Conservation (phyloP, 2,888 invertebrate species). For the Sminthurinus aureus region DNA sequence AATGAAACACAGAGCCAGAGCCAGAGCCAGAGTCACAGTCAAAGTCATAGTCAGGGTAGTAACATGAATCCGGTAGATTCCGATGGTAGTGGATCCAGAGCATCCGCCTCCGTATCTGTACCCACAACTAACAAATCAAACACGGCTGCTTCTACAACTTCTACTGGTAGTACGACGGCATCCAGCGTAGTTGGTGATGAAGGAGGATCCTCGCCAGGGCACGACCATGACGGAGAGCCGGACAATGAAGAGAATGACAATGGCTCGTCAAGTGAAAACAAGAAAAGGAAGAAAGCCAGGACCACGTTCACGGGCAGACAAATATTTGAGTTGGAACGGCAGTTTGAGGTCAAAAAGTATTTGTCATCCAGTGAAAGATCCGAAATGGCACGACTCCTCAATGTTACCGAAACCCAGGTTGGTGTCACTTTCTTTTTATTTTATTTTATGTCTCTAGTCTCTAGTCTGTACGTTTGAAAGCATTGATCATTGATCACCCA, state of each 20-base stretch:
- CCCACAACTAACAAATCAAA: neutral
- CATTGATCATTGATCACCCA: no score
- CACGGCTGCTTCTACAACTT: neutral
- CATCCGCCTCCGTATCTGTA: neutral
- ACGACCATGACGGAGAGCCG: neutral
- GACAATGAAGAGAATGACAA: neutral
- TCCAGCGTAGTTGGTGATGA: conserved; percentile 8
- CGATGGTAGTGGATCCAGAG: conserved; percentile 13
- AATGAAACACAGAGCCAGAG: neutral
- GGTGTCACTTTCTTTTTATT: conserved; percentile 21
- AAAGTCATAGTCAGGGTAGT: neutral
- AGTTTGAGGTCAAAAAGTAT: conserved; percentile 94
- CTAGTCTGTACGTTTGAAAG: no score
- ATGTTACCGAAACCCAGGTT: conserved; percentile 95
- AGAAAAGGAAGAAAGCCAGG: conserved; percentile 84
- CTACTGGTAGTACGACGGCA: neutral
- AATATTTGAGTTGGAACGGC: conserved; percentile 95
- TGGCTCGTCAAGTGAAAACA: conserved; percentile 61
- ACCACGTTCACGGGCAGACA: conserved; percentile 95
- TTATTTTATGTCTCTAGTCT: neutral
- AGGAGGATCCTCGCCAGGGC: neutral
- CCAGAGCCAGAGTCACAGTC: neutral
- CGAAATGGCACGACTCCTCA: conserved; percentile 91
- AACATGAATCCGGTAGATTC: neutral
- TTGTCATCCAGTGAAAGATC: conserved; percentile 92